These are phyloP conservation scores for Torymus aiolomorphi DNA, from an alignment of 2,888 invertebrate genomes.

Conservation along the genomic window DNA sequence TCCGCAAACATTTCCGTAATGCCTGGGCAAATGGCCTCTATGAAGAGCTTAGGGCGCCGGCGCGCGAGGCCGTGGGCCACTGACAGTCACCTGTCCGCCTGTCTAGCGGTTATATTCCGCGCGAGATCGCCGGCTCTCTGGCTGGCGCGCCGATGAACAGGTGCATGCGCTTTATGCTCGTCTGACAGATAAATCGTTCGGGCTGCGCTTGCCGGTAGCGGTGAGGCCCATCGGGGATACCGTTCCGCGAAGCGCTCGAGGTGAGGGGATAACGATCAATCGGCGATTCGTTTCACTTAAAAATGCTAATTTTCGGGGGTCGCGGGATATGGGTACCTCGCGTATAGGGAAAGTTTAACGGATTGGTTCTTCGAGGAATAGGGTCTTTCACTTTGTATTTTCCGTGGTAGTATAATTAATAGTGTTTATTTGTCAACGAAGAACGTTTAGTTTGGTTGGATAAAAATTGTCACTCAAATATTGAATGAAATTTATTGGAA, in stretches of 20 bases:
- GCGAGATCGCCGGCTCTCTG: conserved; percentile 46
- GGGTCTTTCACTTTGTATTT: no score
- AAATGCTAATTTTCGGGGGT: no score
- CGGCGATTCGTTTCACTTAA: background rate
- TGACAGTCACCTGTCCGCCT: conserved; percentile 74
- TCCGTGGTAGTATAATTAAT: no score
- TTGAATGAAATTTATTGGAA: no score
- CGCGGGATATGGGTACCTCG: no score
- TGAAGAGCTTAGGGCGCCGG: conserved; percentile 63
- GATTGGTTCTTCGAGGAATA: no score
- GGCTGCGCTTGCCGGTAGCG: background rate
- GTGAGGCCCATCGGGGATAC: conserved; percentile 24
- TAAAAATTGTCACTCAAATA: no score
- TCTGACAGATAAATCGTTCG: conserved; percentile 67
- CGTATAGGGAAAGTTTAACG: no score
- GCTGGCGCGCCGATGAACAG: conserved; percentile 55
- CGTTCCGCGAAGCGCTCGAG: background rate
- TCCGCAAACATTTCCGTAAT: conserved; percentile 33
- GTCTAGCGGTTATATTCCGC: conserved; percentile 62
- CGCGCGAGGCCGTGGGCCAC: conserved; percentile 64
- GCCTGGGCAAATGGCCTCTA: conserved; percentile 48
- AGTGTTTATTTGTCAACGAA: no score
- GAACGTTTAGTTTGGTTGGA: no score
- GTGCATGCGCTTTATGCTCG: conserved; percentile 58
- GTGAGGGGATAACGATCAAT: conserved; percentile 4